These are phyloP conservation scores for Cotesia typhae DNA, from an alignment of 1,140 invertebrate genomes.

Conservation along the genomic window DNA sequence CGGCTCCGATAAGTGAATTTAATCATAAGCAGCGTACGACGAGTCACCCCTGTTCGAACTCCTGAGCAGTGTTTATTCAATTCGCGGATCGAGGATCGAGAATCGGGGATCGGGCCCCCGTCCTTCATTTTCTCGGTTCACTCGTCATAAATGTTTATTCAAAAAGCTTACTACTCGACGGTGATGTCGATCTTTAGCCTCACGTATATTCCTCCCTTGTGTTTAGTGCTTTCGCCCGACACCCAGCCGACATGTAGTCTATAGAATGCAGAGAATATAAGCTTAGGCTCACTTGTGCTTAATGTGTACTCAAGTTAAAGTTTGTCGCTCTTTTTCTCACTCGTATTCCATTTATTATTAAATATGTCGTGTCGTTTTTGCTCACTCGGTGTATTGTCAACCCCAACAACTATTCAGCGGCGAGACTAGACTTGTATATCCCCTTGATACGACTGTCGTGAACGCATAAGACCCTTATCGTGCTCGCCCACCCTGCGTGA, in stretches of 20 bases:
- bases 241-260: too few species aligned
- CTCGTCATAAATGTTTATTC: constrained; percentile 38
- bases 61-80: constrained; percentile 32
- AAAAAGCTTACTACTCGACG: too few species aligned
- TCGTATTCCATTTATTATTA: too few species aligned
- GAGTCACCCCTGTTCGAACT: constrained; percentile 2
- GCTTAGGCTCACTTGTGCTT: neutral
- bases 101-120: neutral
- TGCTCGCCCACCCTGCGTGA: constrained; percentile 44
- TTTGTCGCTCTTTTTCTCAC: constrained; percentile 2
- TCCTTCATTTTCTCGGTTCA: constrained; percentile 4
- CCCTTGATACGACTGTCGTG: constrained; percentile 22
- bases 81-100: constrained; percentile 21
- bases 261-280: too few species aligned
- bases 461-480: constrained; percentile 55
- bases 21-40: constrained; percentile 3
- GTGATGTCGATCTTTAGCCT: constrained; percentile 9
- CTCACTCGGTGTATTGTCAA: neutral
- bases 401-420: constrained; percentile 7
- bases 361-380: neutral
- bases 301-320: constrained; percentile 1
- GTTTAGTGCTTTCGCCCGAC: neutral
- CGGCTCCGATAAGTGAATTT: constrained; percentile 39
- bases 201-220: neutral
- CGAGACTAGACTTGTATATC: constrained; percentile 7